These are phyloP conservation scores for Stenichneumon culpator DNA, from an alignment of 2,888 invertebrate genomes.

Conservation along the genomic window DNA sequence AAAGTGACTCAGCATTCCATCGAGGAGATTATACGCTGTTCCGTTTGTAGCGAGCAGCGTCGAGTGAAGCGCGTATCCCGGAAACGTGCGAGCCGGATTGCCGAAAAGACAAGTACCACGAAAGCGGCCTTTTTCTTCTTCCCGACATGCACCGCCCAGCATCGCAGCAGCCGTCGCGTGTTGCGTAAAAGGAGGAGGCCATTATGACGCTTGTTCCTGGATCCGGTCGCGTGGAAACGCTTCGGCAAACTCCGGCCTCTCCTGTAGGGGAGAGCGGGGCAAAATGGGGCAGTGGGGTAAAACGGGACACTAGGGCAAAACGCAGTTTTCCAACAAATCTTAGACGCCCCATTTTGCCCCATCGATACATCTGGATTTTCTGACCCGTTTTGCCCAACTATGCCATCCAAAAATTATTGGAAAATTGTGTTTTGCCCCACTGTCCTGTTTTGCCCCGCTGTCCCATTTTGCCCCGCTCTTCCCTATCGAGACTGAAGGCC, in stretches of 20 bases:
- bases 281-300: too few relatives aligned
- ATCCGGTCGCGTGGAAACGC: conserved; percentile 39
- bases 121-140: neutral
- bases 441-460: too few relatives aligned
- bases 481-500: neutral
- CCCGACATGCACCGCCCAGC: neutral
- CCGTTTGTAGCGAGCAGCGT: conserved; percentile 6
- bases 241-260: conserved; percentile 30
- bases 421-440: too few relatives aligned
- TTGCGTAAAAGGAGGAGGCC: neutral
- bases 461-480: too few relatives aligned
- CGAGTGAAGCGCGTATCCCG: conserved; percentile 49
- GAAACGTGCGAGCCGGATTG: conserved; percentile 27
- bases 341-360: too few relatives aligned
- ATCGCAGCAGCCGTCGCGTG: neutral
- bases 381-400: too few relatives aligned
- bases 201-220: conserved; percentile 26
- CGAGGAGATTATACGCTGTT: conserved; percentile 63
- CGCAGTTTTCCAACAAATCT: too few relatives aligned
- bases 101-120: conserved; percentile 54
- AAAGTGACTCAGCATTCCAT: conserved; percentile 74
- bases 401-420: too few relatives aligned
- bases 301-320: too few relatives aligned
- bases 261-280: too few relatives aligned
- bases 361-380: too few relatives aligned